phyloP scores from a whole-genome alignment of 2,113 vertebrate genomes.

The Hemibagrus wyckioides region DNA sequence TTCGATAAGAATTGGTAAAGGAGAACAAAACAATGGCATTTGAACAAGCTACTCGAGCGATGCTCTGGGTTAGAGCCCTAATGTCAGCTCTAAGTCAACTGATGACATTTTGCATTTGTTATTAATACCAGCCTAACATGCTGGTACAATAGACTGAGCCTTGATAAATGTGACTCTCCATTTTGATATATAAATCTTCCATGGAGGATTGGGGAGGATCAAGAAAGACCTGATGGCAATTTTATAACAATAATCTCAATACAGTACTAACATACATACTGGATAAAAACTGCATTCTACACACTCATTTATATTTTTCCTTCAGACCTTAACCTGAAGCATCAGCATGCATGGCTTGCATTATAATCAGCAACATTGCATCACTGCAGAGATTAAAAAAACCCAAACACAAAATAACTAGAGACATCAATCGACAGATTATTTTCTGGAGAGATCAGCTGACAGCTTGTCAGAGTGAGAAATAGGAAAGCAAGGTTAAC shows the following conservation, averaged over 20 bases:
- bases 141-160: neutral
- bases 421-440: neutral
- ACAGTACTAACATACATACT: neutral
- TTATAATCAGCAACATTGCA: neutral
- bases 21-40: neutral
- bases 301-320: neutral
- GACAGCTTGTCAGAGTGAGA: neutral
- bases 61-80: neutral
- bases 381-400: neutral
- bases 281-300: neutral
- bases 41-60: constrained; percentile 12
- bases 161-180: neutral
- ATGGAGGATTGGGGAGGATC: constrained; percentile 13
- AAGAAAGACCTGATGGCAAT: neutral
- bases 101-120: constrained; percentile 39
- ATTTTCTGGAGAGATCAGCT: neutral
- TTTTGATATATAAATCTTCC: neutral
- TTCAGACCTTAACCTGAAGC: neutral
- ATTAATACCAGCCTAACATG: constrained; percentile 27
- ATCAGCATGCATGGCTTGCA: neutral
- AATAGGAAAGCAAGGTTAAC: neutral
- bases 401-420: neutral
- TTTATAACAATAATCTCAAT: neutral
- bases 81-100: constrained; percentile 16
- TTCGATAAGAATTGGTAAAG: neutral